These are phyloP conservation scores for Baccha elongata DNA, from an alignment of 2,888 invertebrate species.

Conservation along the genomic window DNA sequence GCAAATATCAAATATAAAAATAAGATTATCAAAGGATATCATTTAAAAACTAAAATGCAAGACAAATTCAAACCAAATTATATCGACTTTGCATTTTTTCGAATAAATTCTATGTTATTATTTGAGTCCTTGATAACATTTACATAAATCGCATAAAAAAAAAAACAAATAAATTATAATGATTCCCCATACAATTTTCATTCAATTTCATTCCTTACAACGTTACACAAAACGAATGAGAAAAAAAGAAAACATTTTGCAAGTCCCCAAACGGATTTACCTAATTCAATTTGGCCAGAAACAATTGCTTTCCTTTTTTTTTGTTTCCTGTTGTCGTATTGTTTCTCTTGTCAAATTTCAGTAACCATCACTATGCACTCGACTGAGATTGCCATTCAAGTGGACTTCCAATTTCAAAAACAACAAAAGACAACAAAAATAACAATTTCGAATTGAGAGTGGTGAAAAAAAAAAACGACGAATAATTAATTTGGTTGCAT, in stretches of 20 bases:
- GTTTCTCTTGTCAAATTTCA: slow-evolving; percentile 5
- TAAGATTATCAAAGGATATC: no score
- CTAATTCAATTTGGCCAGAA: slow-evolving; percentile 53
- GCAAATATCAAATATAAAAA: no score
- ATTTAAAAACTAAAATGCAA: not conserved
- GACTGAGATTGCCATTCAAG: slow-evolving; percentile 44
- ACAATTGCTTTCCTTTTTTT: slow-evolving; percentile 39
- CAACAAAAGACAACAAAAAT: slow-evolving; percentile 3
- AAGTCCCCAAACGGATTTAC: slow-evolving; percentile 52
- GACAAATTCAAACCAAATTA: not conserved
- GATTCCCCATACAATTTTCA: slow-evolving; percentile 37
- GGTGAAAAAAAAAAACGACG: slow-evolving; percentile 24
- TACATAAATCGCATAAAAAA: not conserved
- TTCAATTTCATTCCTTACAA: slow-evolving; percentile 30
- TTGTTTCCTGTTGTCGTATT: not conserved
- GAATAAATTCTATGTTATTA: slow-evolving; percentile 5
- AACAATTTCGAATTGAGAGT: slow-evolving; percentile 3
- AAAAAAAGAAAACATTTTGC: slow-evolving; percentile 17
- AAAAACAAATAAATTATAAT: slow-evolving; percentile 4
- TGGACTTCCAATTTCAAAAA: slow-evolving; percentile 26
- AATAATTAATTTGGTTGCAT: slow-evolving; percentile 56
- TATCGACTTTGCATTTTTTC: not conserved
- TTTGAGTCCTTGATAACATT: slow-evolving; percentile 7
- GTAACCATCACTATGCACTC: slow-evolving; percentile 38
- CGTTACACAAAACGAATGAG: not conserved